These are phyloP conservation scores for Oreochromis mossambicus DNA, from an alignment of 2,797 vertebrate species.

Conservation along the genomic window DNA sequence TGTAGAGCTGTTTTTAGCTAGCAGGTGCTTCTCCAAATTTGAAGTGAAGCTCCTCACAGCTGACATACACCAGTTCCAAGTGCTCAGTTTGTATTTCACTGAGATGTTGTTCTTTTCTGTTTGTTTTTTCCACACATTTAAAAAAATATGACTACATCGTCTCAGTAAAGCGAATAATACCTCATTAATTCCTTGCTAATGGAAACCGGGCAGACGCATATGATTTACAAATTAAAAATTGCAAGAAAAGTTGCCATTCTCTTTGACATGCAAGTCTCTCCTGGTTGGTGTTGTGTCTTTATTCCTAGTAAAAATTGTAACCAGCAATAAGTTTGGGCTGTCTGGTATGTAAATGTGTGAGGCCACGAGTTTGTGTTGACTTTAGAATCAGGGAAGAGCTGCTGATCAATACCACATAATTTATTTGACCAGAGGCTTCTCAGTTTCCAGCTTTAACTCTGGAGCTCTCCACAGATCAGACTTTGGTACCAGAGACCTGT, in stretches of 20 bases:
- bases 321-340: not conserved
- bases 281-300: not conserved
- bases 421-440: conserved; percentile 2
- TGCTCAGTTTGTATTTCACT: not conserved
- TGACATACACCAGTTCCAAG: not conserved
- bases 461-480: not conserved
- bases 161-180: not conserved
- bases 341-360: not conserved
- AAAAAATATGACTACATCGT: rapidly evolving
- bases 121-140: not conserved
- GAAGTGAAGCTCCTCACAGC: not conserved
- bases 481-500: not conserved
- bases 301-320: not conserved
- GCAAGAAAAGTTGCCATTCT: not conserved
- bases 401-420: conserved; percentile 11
- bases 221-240: not conserved
- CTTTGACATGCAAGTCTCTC: not conserved
- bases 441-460: not conserved
- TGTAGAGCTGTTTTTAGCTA: not conserved
- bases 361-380: not conserved
- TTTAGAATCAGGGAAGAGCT: not conserved
- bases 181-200: not conserved
- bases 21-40: not conserved
- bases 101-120: not conserved
- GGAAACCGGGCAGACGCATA: rapidly evolving